Evolutionary conservation across 2,888 invertebrate genomes (phyloP).

Genomic region (Acleris holmiana): DNA sequence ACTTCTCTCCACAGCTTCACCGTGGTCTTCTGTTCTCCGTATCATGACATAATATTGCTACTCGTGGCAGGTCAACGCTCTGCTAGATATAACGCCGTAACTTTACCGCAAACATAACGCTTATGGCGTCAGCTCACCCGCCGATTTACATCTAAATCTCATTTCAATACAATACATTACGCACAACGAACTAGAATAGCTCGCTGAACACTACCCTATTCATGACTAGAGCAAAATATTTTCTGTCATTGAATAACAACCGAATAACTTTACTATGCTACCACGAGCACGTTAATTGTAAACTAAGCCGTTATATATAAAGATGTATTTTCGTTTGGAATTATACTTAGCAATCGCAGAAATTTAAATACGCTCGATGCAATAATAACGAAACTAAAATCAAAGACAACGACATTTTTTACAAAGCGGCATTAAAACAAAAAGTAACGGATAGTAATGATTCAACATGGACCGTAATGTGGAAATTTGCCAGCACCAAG

Average conservation of each 20-base stretch:
- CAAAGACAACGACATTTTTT: not conserved
- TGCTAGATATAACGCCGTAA: not conserved
- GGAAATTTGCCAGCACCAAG: conserved; percentile 68
- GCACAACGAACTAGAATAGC: conserved; percentile 34
- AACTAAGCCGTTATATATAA: not conserved
- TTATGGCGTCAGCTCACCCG: conserved; percentile 47
- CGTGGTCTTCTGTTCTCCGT: not conserved
- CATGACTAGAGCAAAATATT: conserved; percentile 38
- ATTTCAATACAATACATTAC: conserved; percentile 48
- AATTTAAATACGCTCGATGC: too few relatives aligned
- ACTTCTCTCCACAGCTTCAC: too few relatives aligned
- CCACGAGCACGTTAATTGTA: not conserved
- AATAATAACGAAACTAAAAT: too few relatives aligned
- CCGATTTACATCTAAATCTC: conserved; percentile 55
- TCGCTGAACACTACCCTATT: conserved; percentile 39
- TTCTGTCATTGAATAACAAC: conserved; percentile 15
- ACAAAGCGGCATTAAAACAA: conserved; percentile 32
- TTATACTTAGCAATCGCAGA: too few relatives aligned
- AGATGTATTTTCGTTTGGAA: not conserved
- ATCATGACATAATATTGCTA: not conserved
- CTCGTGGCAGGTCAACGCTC: not conserved
- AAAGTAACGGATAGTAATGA: conserved; percentile 43
- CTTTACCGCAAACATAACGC: not conserved
- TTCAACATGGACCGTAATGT: conserved; percentile 50
- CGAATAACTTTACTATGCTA: not conserved